phyloP scores from a whole-genome alignment of 2,113 vertebrate species.

The Sturnus vulgaris region DNA sequence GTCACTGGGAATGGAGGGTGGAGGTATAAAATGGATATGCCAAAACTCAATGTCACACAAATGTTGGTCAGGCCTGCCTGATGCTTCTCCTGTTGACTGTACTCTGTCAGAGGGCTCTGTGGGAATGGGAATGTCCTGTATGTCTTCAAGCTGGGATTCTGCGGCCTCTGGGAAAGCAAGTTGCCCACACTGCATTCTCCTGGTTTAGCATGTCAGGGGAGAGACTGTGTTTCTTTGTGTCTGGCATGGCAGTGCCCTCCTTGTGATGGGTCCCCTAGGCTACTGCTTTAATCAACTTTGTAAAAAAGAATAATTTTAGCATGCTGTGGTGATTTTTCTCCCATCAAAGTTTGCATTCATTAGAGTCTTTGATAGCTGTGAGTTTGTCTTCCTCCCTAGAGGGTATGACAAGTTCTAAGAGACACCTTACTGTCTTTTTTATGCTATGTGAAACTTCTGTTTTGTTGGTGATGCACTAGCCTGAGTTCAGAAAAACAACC shows the following conservation, averaged over 20 bases:
- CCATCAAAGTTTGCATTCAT: slow-evolving; percentile 30
- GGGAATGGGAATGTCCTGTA: neutral
- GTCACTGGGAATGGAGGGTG: neutral
- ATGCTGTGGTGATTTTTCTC: slow-evolving; percentile 21
- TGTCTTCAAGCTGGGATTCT: neutral
- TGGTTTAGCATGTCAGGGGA: neutral
- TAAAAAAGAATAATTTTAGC: neutral
- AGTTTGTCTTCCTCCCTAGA: slow-evolving; percentile 9
- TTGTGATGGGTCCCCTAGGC: neutral
- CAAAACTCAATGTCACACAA: neutral
- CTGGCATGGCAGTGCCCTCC: neutral
- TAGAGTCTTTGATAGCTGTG: slow-evolving; percentile 37
- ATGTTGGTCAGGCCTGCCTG: neutral
- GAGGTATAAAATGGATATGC: neutral
- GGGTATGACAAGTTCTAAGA: neutral
- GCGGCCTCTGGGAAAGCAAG: neutral
- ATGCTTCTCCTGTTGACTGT: neutral
- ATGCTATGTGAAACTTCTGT: neutral
- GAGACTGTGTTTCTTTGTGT: neutral
- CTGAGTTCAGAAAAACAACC: neutral
- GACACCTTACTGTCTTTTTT: slow-evolving; percentile 6
- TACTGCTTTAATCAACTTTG: neutral
- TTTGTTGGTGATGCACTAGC: neutral
- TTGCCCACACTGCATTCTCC: neutral
- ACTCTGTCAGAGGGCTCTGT: neutral